A percentile compares a stretch with the other conserved stretches of the same genome.
These are phyloP conservation scores for Sebastes nivosus DNA, from an alignment of 2,797 vertebrate species.

Conservation along the genomic window DNA sequence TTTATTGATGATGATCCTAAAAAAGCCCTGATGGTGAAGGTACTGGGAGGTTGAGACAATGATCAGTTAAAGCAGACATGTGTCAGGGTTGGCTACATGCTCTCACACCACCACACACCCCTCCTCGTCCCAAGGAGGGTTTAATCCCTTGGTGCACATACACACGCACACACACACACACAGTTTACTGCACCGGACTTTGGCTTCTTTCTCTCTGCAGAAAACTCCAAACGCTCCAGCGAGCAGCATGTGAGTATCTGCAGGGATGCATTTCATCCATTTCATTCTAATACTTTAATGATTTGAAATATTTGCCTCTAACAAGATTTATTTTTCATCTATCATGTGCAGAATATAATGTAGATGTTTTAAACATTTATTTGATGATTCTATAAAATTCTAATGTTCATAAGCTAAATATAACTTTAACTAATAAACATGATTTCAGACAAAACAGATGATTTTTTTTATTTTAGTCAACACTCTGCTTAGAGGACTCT, in stretches of 20 bases:
- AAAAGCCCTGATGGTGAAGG: background rate
- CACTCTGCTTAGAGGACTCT: background rate
- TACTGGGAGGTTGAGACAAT: constrained; percentile 13
- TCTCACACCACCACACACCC: constrained; percentile 45
- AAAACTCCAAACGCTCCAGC: constrained; percentile 30
- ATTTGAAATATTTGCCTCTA: background rate
- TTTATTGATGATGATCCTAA: background rate
- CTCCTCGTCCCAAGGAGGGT: constrained; percentile 37
- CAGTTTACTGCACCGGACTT: constrained; percentile 49
- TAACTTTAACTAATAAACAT: background rate
- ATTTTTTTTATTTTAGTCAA: background rate
- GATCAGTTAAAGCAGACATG: constrained; percentile 37
- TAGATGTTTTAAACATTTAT: background rate
- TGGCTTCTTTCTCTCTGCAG: constrained; percentile 48
- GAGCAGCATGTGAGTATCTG: constrained; percentile 67
- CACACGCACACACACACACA: background rate
- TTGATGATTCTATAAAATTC: background rate
- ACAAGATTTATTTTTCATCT: background rate
- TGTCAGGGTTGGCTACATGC: constrained; percentile 58
- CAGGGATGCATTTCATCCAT: background rate
- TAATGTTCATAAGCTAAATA: background rate
- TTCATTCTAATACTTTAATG: background rate
- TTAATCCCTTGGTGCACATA: constrained; percentile 33
- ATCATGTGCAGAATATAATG: background rate
- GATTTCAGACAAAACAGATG: too few species aligned